Evolutionary conservation across 2,113 vertebrate genomes (phyloP).

Genomic region (Colinus virginianus): DNA sequence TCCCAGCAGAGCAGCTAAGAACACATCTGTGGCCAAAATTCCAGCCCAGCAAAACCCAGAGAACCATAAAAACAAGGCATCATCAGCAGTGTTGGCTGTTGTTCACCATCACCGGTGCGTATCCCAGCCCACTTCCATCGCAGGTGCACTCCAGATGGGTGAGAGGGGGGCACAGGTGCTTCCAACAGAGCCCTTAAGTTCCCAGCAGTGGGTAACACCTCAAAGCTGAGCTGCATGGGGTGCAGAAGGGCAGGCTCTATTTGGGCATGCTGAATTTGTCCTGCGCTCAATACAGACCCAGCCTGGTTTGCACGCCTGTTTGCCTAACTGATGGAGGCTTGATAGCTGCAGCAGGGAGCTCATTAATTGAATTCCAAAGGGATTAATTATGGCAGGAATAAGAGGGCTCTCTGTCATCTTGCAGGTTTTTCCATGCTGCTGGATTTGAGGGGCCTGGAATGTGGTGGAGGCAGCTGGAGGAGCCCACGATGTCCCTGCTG

Average conservation of each 20-base stretch:
- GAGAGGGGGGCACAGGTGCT: not conserved
- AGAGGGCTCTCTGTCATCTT: slow-evolving; percentile 25
- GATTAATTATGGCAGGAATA: slow-evolving; percentile 41
- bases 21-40: not conserved
- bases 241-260: not conserved
- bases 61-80: not conserved
- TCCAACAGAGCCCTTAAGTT: not conserved
- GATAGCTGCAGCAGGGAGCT: slow-evolving; percentile 39
- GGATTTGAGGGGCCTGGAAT: not conserved
- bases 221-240: not conserved
- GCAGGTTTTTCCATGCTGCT: not conserved
- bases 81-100: not conserved
- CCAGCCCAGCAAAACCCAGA: not conserved
- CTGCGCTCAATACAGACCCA: not conserved
- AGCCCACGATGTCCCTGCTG: not conserved
- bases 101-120: accelerated
- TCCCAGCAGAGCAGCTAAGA: not conserved
- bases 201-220: not conserved
- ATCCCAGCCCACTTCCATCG: not conserved
- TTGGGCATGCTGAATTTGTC: not conserved
- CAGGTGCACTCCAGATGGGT: not conserved
- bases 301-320: slow-evolving; percentile 25
- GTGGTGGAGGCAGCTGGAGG: not conserved
- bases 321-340: slow-evolving; percentile 29
- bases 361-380: slow-evolving; percentile 68